These are phyloP conservation scores for Lytechinus variegatus DNA, from an alignment of 35 echinoderm and acorn worm genomes.

Conservation along the genomic window DNA sequence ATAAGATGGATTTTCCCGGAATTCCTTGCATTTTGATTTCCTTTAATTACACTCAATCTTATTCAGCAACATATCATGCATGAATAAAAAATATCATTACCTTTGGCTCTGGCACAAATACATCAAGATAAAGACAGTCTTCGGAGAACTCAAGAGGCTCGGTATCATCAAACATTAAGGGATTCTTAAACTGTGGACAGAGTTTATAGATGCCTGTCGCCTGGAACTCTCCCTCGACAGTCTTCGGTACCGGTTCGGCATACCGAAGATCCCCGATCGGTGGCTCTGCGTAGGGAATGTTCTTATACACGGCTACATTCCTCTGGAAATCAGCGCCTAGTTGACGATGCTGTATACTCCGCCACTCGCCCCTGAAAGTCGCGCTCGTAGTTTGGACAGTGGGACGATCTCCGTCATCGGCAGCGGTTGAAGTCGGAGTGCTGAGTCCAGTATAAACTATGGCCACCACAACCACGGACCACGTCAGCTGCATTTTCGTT, in stretches of 20 bases:
- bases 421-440: background rate
- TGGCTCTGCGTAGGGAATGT: slow-evolving; percentile 11
- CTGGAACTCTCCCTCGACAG: background rate
- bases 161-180: background rate
- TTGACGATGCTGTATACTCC: background rate
- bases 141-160: background rate
- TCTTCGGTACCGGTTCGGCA: background rate
- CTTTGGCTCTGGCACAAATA: background rate
- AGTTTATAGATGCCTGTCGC: background rate
- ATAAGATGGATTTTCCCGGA: no score
- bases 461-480: background rate
- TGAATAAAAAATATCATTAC: background rate
- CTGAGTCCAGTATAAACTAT: background rate
- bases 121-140: slow-evolving; percentile 28
- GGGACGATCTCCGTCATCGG: background rate
- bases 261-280: slow-evolving; percentile 12
- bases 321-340: background rate
- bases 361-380: background rate
- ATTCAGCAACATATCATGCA: no score
- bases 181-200: background rate
- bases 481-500: background rate
- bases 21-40: no score
- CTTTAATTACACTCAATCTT: no score
- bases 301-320: background rate
- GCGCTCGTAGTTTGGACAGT: background rate